These are phyloP conservation scores for Avahi laniger DNA, from an alignment of 2,797 vertebrate genomes.

Conservation along the genomic window DNA sequence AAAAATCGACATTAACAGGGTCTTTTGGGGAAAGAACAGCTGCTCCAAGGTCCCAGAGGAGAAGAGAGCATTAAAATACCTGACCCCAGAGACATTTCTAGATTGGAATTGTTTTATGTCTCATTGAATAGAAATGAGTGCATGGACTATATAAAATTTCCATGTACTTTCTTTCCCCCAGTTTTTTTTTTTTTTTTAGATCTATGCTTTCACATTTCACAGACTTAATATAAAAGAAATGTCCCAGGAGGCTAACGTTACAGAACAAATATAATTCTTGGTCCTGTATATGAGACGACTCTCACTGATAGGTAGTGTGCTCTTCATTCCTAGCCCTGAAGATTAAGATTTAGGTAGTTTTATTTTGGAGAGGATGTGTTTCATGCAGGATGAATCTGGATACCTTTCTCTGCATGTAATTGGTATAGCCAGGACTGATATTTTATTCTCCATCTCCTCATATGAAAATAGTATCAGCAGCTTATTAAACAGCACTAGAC, in stretches of 20 bases:
- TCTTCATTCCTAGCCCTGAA: background rate
- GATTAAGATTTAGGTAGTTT: background rate
- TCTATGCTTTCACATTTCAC: background rate
- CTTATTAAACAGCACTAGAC: background rate
- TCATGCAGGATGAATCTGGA: background rate
- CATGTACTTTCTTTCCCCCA: too few relatives aligned
- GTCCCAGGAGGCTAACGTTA: background rate
- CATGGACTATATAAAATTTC: background rate
- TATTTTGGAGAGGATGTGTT: background rate
- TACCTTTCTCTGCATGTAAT: background rate
- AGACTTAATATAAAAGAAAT: background rate
- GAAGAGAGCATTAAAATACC: background rate
- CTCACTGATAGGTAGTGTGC: background rate
- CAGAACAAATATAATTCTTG: background rate
- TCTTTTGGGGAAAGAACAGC: background rate
- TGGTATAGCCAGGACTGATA: background rate
- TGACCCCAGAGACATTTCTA: background rate
- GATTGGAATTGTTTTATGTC: background rate
- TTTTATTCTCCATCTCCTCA: background rate
- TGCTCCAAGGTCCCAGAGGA: constrained; percentile 1
- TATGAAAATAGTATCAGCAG: background rate
- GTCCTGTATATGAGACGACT: background rate
- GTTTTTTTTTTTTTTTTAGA: background rate
- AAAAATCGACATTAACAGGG: background rate
- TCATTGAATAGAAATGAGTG: background rate